Conservation (phyloP, 23 tunicate genomes). For the Corella eumyota region DNA sequence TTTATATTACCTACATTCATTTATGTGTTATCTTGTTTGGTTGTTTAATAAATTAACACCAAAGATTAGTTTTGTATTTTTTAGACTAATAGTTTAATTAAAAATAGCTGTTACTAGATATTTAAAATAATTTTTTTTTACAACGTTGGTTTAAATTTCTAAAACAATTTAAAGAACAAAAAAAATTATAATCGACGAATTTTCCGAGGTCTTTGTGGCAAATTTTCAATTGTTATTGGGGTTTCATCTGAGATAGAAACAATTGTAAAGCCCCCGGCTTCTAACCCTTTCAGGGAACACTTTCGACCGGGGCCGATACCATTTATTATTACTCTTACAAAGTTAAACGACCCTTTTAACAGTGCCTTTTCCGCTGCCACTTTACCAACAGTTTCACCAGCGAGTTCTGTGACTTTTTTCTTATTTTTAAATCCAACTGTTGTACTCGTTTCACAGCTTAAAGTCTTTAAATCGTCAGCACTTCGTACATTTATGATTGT, state of each 20-base stretch:
- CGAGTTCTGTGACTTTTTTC: constrained; percentile 59
- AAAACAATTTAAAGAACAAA: too few species aligned
- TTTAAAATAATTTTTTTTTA: too few species aligned
- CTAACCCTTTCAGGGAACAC: constrained; percentile 46
- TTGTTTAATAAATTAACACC: too few species aligned
- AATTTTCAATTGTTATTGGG: constrained; percentile 32
- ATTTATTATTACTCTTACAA: constrained; percentile 50
- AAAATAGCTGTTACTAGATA: too few species aligned
- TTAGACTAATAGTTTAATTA: too few species aligned
- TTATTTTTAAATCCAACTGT: constrained; percentile 62
- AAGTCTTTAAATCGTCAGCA: not conserved
- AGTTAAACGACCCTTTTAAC: constrained; percentile 22
- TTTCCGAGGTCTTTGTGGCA: constrained; percentile 75
- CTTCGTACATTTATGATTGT: constrained; percentile 5
- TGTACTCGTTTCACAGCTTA: constrained; percentile 10
- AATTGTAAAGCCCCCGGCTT: constrained; percentile 51
- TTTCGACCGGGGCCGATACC: constrained; percentile 89
- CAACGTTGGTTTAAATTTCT: too few species aligned
- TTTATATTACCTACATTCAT: too few species aligned
- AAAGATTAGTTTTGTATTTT: too few species aligned
- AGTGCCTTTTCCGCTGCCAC: constrained; percentile 45
- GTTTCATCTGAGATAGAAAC: constrained; percentile 66
- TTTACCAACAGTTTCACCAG: constrained; percentile 59
- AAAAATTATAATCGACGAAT: constrained; percentile 62
- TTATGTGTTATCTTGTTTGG: too few species aligned